These are phyloP conservation scores for Platyscapa corneri DNA, from an alignment of 1,140 invertebrate species.

Conservation along the genomic window DNA sequence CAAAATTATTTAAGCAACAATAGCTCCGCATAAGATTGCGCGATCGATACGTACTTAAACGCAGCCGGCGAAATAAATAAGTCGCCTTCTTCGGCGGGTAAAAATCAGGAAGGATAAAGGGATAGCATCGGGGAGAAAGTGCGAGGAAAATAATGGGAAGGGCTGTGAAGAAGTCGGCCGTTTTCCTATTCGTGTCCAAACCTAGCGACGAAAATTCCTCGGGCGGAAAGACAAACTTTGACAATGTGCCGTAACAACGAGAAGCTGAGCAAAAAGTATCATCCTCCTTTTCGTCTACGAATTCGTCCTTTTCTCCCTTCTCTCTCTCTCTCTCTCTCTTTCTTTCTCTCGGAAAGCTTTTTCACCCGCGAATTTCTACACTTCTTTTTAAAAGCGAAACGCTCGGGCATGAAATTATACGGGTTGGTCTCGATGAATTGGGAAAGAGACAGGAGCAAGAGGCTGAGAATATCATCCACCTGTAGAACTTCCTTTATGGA, in stretches of 20 bases:
- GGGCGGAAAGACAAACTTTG: constrained; percentile 42
- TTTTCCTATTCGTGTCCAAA: constrained; percentile 42
- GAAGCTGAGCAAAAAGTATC: constrained; percentile 12
- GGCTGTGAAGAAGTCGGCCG: constrained; percentile 18
- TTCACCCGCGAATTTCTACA: background rate
- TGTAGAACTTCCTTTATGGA: constrained; percentile 1
- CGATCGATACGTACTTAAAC: background rate
- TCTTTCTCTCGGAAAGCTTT: background rate
- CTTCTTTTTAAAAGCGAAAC: constrained; percentile 4
- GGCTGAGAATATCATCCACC: constrained; percentile 26
- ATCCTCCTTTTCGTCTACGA: constrained; percentile 1
- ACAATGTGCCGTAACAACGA: constrained; percentile 25
- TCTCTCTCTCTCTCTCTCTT: constrained; percentile 1
- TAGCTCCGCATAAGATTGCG: background rate
- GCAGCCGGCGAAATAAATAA: background rate
- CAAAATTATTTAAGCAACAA: background rate
- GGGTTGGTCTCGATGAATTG: constrained; percentile 27
- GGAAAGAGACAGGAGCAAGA: constrained; percentile 21
- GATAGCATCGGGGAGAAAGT: background rate
- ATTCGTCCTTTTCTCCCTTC: background rate
- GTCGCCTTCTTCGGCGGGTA: background rate
- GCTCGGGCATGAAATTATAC: constrained; percentile 32
- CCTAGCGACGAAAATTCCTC: constrained; percentile 27
- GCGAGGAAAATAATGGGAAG: constrained; percentile 1
- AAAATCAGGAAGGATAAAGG: background rate